Evolutionary conservation across 2,113 vertebrate species (phyloP).

Genomic region (Ranitomeya variabilis): DNA sequence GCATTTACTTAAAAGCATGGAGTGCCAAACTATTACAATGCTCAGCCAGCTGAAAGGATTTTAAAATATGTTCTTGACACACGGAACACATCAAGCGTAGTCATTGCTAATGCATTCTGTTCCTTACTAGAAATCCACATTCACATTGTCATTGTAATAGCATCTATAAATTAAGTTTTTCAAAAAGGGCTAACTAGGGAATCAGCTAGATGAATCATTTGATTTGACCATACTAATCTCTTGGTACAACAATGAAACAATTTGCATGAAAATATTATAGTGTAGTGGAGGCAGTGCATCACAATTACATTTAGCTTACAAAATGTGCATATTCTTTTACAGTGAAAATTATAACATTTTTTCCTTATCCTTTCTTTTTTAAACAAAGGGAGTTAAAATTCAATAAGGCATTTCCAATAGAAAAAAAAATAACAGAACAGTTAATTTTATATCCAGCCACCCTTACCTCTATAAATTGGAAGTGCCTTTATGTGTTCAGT

Average conservation of each 20-base stretch:
- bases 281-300: neutral
- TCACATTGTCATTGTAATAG: conserved; percentile 52
- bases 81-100: conserved; percentile 36
- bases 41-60: conserved; percentile 32
- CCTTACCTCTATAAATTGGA: no score
- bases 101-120: conserved; percentile 29
- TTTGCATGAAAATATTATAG: conserved; percentile 26
- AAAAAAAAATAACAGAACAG: neutral
- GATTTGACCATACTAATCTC: conserved; percentile 57
- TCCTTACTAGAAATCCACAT: conserved; percentile 42
- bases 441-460: no score
- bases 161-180: conserved; percentile 54
- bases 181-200: conserved; percentile 59
- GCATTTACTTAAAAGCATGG: conserved; percentile 21
- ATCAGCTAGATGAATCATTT: conserved; percentile 56
- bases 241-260: conserved; percentile 55
- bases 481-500: no score
- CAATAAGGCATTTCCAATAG: neutral
- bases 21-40: conserved; percentile 38
- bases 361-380: neutral
- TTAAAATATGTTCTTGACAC: conserved; percentile 45
- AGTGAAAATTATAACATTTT: neutral
- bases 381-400: neutral
- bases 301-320: conserved; percentile 1
- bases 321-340: neutral